Conservation (phyloP, 2,797 vertebrate species). For the Denticeps clupeoides region DNA sequence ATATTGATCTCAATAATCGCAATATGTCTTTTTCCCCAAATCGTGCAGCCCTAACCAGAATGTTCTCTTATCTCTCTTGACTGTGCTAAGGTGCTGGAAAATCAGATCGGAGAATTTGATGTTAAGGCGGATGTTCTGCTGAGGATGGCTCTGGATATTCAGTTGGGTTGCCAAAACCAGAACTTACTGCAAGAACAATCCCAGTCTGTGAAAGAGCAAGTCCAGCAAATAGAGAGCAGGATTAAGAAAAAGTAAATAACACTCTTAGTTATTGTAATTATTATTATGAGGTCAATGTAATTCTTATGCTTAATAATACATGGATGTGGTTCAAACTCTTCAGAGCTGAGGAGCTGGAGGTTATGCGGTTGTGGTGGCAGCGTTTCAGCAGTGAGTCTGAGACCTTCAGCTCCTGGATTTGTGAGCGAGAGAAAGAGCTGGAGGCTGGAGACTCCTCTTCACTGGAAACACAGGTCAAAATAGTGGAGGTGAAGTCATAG, state of each 20-base stretch:
- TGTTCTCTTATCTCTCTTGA: too few relatives aligned
- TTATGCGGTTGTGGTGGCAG: conserved; percentile 83
- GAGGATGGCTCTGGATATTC: conserved; percentile 81
- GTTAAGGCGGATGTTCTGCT: conserved; percentile 73
- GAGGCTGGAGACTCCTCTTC: conserved; percentile 66
- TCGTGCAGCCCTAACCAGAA: too few relatives aligned
- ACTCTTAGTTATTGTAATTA: too few relatives aligned
- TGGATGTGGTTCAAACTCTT: too few relatives aligned
- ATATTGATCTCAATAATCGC: too few relatives aligned
- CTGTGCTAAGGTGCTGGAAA: too few relatives aligned
- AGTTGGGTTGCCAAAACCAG: conserved; percentile 78
- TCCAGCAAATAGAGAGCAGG: conserved; percentile 69
- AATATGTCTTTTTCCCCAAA: too few relatives aligned
- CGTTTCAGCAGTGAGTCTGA: conserved; percentile 78
- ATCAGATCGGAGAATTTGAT: too few relatives aligned
- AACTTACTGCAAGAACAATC: conserved; percentile 71
- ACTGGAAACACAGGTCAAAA: conserved; percentile 70
- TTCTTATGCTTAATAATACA: too few relatives aligned
- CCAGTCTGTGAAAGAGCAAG: conserved; percentile 69
- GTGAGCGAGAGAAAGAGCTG: conserved; percentile 80
- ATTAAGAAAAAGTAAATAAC: conserved; percentile 80
- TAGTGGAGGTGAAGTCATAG: conserved; percentile 75
- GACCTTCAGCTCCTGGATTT: conserved; percentile 80
- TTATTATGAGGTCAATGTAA: too few relatives aligned
- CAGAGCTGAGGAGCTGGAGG: conserved; percentile 84